Evolutionary conservation across 2,113 vertebrate species (phyloP), one percentile per base, ranked within the genome.

Genomic region (Cryptomyrus ogoouensis): DNA sequence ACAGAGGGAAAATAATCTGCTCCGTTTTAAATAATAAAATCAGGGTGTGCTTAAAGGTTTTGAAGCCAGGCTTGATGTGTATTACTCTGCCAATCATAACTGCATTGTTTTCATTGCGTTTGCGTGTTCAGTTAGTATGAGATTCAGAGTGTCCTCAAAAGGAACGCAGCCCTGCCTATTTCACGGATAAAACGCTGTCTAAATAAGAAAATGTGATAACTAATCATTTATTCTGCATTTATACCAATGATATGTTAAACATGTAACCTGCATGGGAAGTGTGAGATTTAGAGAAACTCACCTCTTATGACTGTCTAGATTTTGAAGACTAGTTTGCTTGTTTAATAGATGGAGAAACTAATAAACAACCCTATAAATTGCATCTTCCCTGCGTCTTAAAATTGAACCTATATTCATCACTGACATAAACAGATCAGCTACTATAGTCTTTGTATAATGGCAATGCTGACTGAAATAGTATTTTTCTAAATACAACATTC

Each of bases 201-300:
- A 66, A 86, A 86, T 85, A n/a, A 53, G 70, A 74, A 5, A 24
- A 1, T 0, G n/a, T 53, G 49, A 83, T 49, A 52, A 83, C 31
- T 83, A 19, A 89, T 46, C 49, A 52, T 35, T 27, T 83, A 19
- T 8, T 47, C 46, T 83, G 9, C 17, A 52, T 39, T 35, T 89
- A 83, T 83, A 83, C 52, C 31, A 89, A 35, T 52, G 31, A 87
- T 87, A 52, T 21, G 21, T 47, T 84, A 87, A 56, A 87, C 56
- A 87, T 83, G 27, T 89, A 89, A 42, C 49, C 83, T 89, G 46
- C 88, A 80, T 24, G 88, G 10, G n/a, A 31, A 83, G 47, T 50
- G 74, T 53, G 70, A 52, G 10, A 89, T 24, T 52, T 83, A 19
- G 35, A 80, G 35, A 80, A 80, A 42, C 74, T 39, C 12, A 17